Evolutionary conservation across 2,888 invertebrate genomes (phyloP).

Genomic region (Thera obeliscata): DNA sequence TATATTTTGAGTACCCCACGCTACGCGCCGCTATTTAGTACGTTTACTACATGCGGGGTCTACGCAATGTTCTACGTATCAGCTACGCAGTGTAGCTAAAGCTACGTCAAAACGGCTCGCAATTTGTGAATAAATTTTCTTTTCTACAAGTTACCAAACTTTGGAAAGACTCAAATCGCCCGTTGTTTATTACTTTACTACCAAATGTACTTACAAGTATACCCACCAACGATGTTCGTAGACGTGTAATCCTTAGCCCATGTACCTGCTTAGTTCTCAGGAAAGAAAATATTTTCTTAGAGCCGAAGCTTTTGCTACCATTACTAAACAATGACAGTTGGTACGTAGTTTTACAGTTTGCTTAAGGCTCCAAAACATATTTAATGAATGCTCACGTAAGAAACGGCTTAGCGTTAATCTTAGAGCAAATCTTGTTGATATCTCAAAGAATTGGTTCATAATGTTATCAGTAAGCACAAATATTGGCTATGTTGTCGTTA

Average conservation of each 20-base stretch:
- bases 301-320: constrained; percentile 3
- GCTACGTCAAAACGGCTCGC: background rate
- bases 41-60: background rate
- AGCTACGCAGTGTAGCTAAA: background rate
- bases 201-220: background rate
- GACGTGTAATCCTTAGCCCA: background rate
- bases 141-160: background rate
- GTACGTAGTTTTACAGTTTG: constrained; percentile 45
- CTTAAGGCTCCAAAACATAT: constrained; percentile 56
- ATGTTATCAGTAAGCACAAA: constrained; percentile 78
- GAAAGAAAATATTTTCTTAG: constrained; percentile 21
- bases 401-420: constrained; percentile 76
- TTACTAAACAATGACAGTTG: constrained; percentile 25
- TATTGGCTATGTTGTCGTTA: constrained; percentile 75
- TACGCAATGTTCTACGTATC: background rate
- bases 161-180: background rate
- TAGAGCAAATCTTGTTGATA: constrained; percentile 78
- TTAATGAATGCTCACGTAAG: constrained; percentile 63
- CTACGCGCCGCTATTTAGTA: background rate
- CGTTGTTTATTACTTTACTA: background rate
- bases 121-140: background rate
- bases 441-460: constrained; percentile 79
- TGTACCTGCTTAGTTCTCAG: background rate
- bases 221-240: background rate
- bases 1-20: no score